Base-by-base conservation (phyloP, 2,797 vertebrate genomes). In the Tolypeutes matacus region DNA sequence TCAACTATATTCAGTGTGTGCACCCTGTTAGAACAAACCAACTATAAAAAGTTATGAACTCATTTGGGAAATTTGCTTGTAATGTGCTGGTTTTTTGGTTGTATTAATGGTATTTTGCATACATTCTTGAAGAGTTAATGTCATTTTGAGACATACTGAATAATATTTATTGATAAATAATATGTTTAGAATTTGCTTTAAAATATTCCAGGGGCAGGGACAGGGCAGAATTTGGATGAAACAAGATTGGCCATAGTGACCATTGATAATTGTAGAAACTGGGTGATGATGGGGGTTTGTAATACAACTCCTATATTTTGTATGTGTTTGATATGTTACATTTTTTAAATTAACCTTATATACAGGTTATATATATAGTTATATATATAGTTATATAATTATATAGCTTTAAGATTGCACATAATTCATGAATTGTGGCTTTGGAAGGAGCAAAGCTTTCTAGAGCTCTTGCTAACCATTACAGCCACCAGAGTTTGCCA, bases 271-370 rank as follows among this genome's bases (percentile, higher is more conserved):
- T 58, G 36, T 81, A 67, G 27, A 92, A 88, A 86, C n/a, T 85
- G 31, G 46, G 36, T 42, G 27, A 21, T 64, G 17, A 89, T 91
- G 49, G 64, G 64, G 15, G 25, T 85, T 85, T 80, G 34, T 88
- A 80, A 42, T 92, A 56, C 18, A 82, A 49, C 15, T 64, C 34
- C 84, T 46, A 29, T 85, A 7, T 8, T 72, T 72, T 42, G 4
- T 49, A 34, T 67, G 67, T 86, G 36, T 76, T 92, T 89, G 88
- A 31, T 76, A 58, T 77, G 72, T 80, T 81, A 56, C 77, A 62
- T 46, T 85, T 69, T 72, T 11, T 64, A 75, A 64, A 36, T 29
- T 70, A 60, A 58, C 25, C 56, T 46, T 18, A 58, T 69, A 60
- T 34, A 25, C 46, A 56, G 53, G 5, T 27, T 51, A n/a, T 64